Percentiles rank a stretch among this genome's conserved stretches.
Evolutionary conservation across 2,888 invertebrate genomes (phyloP).

Genomic region (Seira ritae): DNA sequence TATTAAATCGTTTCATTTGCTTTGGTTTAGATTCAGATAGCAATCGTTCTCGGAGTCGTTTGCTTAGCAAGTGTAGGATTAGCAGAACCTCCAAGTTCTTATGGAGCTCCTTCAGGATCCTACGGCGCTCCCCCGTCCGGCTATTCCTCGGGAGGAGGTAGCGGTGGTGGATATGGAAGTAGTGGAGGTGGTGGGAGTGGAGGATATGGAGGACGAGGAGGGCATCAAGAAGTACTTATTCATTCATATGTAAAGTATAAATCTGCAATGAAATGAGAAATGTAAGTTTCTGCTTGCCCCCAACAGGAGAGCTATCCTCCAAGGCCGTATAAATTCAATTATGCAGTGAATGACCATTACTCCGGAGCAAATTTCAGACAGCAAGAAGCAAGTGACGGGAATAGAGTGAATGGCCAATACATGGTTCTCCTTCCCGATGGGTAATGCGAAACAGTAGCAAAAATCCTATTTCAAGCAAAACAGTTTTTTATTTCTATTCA

Average conservation of each 20-base stretch:
- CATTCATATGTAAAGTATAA: too few species aligned
- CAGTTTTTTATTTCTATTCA: constrained; percentile 7
- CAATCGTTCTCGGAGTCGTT: constrained; percentile 33
- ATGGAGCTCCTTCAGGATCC: constrained; percentile 18
- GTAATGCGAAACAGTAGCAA: constrained; percentile 21
- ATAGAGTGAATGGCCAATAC: constrained; percentile 67
- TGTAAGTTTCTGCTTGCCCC: not conserved
- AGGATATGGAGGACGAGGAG: constrained; percentile 33
- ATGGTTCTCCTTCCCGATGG: constrained; percentile 70
- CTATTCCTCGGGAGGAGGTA: constrained; percentile 17
- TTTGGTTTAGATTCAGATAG: constrained; percentile 23
- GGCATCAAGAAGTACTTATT: constrained; percentile 50
- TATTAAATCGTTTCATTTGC: not conserved
- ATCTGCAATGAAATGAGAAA: not conserved
- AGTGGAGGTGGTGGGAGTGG: constrained; percentile 46
- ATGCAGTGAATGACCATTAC: constrained; percentile 72
- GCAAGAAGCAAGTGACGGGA: constrained; percentile 70
- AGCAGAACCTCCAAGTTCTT: constrained; percentile 45
- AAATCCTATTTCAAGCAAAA: not conserved
- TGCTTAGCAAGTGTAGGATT: constrained; percentile 31
- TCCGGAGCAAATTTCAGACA: constrained; percentile 72
- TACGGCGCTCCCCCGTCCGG: constrained; percentile 28
- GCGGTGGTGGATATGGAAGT: constrained; percentile 20
- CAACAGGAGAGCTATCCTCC: constrained; percentile 68
- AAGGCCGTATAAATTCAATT: constrained; percentile 71